Evolutionary conservation across 2,888 invertebrate species (phyloP).

Genomic region (Hymenopus coronatus): DNA sequence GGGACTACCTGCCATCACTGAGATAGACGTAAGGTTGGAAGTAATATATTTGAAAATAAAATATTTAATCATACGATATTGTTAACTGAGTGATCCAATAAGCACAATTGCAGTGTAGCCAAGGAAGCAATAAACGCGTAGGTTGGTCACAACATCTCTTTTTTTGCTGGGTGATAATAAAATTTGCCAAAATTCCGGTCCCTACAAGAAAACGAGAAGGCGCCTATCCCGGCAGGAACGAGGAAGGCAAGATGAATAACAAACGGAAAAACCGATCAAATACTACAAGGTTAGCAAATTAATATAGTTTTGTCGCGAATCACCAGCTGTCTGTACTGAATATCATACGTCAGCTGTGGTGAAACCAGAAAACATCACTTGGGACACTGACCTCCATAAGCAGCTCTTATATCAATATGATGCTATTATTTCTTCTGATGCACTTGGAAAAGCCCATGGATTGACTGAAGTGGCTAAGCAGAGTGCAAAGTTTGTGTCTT

Average conservation of each 20-base stretch:
- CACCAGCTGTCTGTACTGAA: neutral
- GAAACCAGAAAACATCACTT: conserved; percentile 19
- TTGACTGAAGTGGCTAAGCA: neutral
- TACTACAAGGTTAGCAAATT: conserved; percentile 60
- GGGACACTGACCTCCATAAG: conserved; percentile 33
- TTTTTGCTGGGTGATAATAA: conserved; percentile 35
- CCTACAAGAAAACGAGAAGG: conserved; percentile 77
- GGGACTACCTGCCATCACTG: conserved; percentile 32
- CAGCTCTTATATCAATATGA: neutral
- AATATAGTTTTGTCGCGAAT: neutral
- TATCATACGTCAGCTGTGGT: neutral
- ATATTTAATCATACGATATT: conserved; percentile 23
- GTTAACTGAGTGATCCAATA: conserved; percentile 20
- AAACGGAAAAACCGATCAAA: conserved; percentile 83
- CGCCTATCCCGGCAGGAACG: conserved; percentile 66
- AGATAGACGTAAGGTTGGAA: conserved; percentile 30
- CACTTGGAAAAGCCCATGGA: neutral
- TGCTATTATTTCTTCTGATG: neutral
- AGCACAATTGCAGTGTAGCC: conserved; percentile 12
- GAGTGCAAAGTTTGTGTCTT: neutral
- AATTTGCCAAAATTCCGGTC: conserved; percentile 77
- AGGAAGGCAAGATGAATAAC: conserved; percentile 68
- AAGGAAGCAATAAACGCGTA: conserved; percentile 16
- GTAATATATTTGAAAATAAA: conserved; percentile 22
- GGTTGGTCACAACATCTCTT: conserved; percentile 22